Base-by-base conservation (phyloP, 2,113 vertebrate species). In the Erythrolamprus reginae region DNA sequence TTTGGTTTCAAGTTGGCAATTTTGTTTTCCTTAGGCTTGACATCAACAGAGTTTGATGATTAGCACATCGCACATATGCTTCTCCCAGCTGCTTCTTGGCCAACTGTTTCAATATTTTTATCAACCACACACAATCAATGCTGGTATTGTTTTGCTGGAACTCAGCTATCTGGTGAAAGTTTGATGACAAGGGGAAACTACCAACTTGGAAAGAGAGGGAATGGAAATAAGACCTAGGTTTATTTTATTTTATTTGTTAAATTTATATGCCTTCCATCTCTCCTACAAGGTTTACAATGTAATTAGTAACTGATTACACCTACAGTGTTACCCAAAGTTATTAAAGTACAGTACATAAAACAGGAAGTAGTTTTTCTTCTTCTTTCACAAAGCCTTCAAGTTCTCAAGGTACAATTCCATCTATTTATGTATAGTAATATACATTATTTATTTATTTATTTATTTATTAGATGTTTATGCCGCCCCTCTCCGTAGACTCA, bases 71-170 rank as follows among this genome's bases (percentile, higher is more conserved):
- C 58, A 83, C 90, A 91, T 83, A 45, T 91, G 90, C 86, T 89
- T 48, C 77, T 15, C 42, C 86, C 90, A 91, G 45, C 90, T 91
- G 90, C 70, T 84, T 26, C 24, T 88, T 3, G 50, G 86, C 70
- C 90, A 91, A 91, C 86, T 91, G 90, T 88, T 55, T 47, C 86
- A 50, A 48, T 55, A 51, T 86, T 90, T 90, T 70, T 24, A 15
- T 90, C 58, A 90, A 17, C 24, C 23, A 70, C 2, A 70, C 2
- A 45, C 9, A 86, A 88, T 91, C 45, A 91, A 91, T 88, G 90
- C 77, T 58, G 86, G 17, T 61, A 88, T 91, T 91, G 70, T 91
- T 38, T 61, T 21, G 33, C 17, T 1, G 1, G 70, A 42, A 86
- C 8, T 4, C 26, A 28, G 2, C 33, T 21, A 28, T 84, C 47